Percentiles rank a stretch among this genome's conserved stretches.
phyloP scores from a whole-genome alignment of 2,113 vertebrate species.

The Oncorhynchus masou region DNA sequence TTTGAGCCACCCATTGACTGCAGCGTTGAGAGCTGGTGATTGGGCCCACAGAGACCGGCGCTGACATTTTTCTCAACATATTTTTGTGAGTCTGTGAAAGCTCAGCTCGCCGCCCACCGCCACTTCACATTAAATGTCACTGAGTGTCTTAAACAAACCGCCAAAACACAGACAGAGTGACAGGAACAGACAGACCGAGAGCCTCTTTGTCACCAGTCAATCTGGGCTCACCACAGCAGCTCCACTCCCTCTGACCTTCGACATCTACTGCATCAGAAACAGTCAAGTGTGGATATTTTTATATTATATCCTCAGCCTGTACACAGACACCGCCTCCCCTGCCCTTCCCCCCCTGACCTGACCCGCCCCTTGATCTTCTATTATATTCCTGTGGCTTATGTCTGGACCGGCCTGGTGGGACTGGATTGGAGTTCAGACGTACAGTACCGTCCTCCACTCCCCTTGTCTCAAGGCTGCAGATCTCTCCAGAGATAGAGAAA shows the following conservation, averaged over 20 bases:
- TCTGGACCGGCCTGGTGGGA: constrained; percentile 20
- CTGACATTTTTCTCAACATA: constrained; percentile 74
- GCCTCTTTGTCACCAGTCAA: constrained; percentile 41
- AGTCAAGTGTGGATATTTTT: constrained; percentile 49
- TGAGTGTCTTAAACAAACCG: constrained; percentile 48
- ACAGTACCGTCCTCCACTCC: background rate
- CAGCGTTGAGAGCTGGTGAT: constrained; percentile 65
- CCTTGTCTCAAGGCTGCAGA: constrained; percentile 15
- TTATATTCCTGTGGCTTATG: constrained; percentile 19
- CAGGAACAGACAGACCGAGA: constrained; percentile 11
- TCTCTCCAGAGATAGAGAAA: constrained; percentile 51
- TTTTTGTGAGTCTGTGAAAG: constrained; percentile 65
- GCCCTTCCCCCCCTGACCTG: background rate
- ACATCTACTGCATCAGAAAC: constrained; percentile 45
- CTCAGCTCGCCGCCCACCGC: constrained; percentile 49
- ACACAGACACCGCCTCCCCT: background rate
- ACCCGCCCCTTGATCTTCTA: constrained; percentile 22
- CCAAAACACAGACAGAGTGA: constrained; percentile 19
- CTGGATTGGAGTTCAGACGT: background rate
- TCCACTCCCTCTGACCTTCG: background rate
- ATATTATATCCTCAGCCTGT: constrained; percentile 31
- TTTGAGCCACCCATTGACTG: constrained; percentile 56
- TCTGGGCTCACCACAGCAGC: constrained; percentile 15
- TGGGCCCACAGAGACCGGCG: constrained; percentile 67
- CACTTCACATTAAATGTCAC: constrained; percentile 73